Conservation (phyloP, 2,888 invertebrate genomes). For the Colostygia pectinataria region DNA sequence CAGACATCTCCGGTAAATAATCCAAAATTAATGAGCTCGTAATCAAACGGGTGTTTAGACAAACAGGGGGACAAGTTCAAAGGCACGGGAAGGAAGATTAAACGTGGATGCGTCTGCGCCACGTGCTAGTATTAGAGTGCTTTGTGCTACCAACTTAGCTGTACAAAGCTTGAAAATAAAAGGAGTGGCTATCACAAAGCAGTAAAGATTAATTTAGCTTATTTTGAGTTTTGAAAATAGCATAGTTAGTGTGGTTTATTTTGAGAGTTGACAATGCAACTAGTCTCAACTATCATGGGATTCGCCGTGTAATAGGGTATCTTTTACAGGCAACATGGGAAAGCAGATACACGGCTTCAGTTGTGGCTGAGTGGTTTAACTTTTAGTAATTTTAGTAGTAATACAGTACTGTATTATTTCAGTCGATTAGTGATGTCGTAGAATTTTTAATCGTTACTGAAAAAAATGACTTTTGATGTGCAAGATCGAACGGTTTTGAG, state of each 20-base stretch:
- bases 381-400: conserved; percentile 49
- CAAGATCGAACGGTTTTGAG: too few species aligned
- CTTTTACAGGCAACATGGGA: conserved; percentile 59
- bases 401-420: too few species aligned
- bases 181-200: conserved; percentile 2
- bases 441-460: too few species aligned
- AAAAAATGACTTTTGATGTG: too few species aligned
- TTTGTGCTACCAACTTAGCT: conserved; percentile 44
- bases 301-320: conserved; percentile 71
- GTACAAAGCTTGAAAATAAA: conserved; percentile 2
- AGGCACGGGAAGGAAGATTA: conserved; percentile 72
- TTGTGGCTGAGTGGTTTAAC: conserved; percentile 38
- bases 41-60: conserved; percentile 77
- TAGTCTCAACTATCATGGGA: conserved; percentile 77
- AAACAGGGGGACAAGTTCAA: conserved; percentile 76
- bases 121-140: conserved; percentile 69
- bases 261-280: conserved; percentile 71
- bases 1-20: conserved; percentile 61
- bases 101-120: conserved; percentile 75
- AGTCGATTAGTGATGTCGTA: too few species aligned
- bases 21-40: conserved; percentile 79
- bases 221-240: conserved; percentile 3
- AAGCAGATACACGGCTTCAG: conserved; percentile 59
- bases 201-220: conserved; percentile 38
- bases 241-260: conserved; percentile 41